Evolutionary conservation across 2,113 vertebrate species (phyloP).

Genomic region (Nanorana parkeri): DNA sequence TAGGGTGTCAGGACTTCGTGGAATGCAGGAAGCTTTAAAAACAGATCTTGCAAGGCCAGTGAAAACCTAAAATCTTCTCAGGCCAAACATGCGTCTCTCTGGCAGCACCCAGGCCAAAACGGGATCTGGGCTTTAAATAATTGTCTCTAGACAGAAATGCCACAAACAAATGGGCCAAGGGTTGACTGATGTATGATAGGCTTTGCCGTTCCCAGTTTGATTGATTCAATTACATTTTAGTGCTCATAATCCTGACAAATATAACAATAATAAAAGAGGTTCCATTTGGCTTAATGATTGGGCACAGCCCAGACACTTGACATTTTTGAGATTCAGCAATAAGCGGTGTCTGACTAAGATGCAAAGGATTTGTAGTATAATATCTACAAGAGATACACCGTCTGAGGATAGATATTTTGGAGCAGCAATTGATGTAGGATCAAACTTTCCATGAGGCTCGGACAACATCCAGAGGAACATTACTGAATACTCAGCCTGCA

Average conservation of each 20-base stretch:
- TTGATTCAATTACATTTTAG: conserved; percentile 9
- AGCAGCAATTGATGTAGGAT: neutral
- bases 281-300: neutral
- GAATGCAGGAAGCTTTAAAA: neutral
- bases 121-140: conserved; percentile 46
- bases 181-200: neutral
- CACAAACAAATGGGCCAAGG: conserved; percentile 25
- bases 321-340: conserved; percentile 23
- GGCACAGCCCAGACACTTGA: conserved; percentile 1
- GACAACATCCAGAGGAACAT: neutral
- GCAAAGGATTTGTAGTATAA: neutral
- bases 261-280: conserved; percentile 2
- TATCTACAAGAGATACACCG: neutral
- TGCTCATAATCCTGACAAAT: neutral
- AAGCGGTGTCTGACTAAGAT: neutral
- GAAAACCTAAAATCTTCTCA: conserved; percentile 50
- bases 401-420: neutral
- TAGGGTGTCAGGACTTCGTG: conserved; percentile 16
- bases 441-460: neutral
- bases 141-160: conserved; percentile 41
- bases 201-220: neutral
- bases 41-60: conserved; percentile 40
- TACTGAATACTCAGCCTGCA: no score
- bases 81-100: conserved; percentile 30
- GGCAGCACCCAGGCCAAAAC: conserved; percentile 39